Evolutionary conservation across 2,797 vertebrate genomes (phyloP).

Genomic region (Glossophaga mutica): DNA sequence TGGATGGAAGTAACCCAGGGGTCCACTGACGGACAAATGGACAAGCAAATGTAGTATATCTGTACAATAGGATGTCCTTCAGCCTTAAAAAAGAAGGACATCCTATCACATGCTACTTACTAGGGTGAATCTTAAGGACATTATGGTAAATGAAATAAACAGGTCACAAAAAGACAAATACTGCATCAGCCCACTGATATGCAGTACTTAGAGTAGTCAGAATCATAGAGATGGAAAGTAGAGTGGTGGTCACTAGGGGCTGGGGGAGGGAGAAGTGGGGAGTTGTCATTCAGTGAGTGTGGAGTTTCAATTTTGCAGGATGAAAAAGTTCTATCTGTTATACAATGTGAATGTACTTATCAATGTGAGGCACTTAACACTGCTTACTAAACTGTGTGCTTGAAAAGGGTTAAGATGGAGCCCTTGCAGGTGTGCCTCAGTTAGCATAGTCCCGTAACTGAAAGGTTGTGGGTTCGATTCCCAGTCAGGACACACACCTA

Average conservation of each 20-base stretch:
- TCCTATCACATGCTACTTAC: no score
- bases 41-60: not conserved
- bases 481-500: no score
- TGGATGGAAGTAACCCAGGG: not conserved
- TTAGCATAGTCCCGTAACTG: no score
- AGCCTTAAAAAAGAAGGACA: not conserved
- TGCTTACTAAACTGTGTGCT: no score
- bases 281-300: not conserved
- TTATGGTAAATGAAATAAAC: not conserved
- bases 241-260: not conserved
- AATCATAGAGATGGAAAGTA: not conserved
- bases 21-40: no score
- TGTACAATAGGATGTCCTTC: not conserved
- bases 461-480: no score
- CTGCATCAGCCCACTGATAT: not conserved
- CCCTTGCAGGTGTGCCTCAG: no score
- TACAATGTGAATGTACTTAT: no score
- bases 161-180: not conserved
- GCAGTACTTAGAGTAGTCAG: not conserved
- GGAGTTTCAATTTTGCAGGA: not conserved
- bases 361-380: not conserved
- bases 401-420: not conserved
- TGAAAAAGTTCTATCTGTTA: not conserved
- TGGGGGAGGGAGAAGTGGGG: not conserved
- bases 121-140: not conserved